Base-by-base conservation (phyloP, 2,888 invertebrate species). In the Macrosiphum euphorbiae region DNA sequence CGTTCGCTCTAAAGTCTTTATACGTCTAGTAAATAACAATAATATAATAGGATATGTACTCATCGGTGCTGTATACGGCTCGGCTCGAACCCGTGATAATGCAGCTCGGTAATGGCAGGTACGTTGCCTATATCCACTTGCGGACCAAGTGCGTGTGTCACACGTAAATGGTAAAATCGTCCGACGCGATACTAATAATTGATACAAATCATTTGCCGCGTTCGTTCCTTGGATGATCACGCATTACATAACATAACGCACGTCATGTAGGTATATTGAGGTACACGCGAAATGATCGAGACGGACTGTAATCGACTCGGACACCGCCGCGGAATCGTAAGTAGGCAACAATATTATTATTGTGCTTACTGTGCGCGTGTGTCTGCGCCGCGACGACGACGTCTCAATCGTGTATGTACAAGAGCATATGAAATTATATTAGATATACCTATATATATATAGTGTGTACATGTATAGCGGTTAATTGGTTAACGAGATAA, bases 241-340 rank as follows among this genome's bases (percentile, higher is more conserved):
- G 16, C 67, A 35, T 78, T 35, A 78, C 35, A 78, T 78, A 20
- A 78, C 16, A 35, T 35, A 67, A 20, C 78, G 20, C 35, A 78
- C 78, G 35, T 78, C 61, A 11, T 61, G 35, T 35, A 8, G 0
- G 78, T 8, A 35, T 28, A 67, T 16, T n/a, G n/a, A 52, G 24
- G 26, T 26, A 8, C 20, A 78, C 78, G 78, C 67, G 35, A 78
- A 67, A 90, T 47, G 35, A 67, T 67, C 47, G 47, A 67, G 90
- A 90, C 67, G 47, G n/a, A 78, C 90, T 47, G n/a, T 78, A 90
- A 90, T 90, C 50, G 90, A 67, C 67, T 67, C 50, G 35, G 67
- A 90, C 90, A 90, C 67, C 67, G 26, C 50, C n/a, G 52, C 24
- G 67, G 61, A 90, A 50, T 47, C 55, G 67, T 90, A 90, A 88